A percentile compares a stretch with the other conserved stretches of the same genome.
phyloP scores from a whole-genome alignment of 1,140 invertebrate genomes.

The Drosophila yakuba region DNA sequence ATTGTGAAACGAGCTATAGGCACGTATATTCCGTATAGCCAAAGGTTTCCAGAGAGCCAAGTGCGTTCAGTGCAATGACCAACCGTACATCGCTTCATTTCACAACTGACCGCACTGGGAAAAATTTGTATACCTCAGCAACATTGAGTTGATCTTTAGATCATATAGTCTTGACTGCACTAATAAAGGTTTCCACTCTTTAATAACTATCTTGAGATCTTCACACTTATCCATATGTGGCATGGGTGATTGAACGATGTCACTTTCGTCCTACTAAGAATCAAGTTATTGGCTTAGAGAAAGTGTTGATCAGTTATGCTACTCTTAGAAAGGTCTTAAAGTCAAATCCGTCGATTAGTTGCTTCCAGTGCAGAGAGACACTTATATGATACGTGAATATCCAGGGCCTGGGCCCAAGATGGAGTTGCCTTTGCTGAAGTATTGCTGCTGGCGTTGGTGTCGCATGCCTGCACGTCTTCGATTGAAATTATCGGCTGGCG shows the following conservation, averaged over 20 bases:
- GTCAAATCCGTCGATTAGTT: background rate
- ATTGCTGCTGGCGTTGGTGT: constrained; percentile 49
- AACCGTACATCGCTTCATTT: constrained; percentile 49
- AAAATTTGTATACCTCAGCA: background rate
- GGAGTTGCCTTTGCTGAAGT: constrained; percentile 29
- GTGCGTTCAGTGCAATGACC: constrained; percentile 67
- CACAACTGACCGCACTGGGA: constrained; percentile 32
- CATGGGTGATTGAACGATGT: no score
- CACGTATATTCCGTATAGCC: constrained; percentile 12
- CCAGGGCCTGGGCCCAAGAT: constrained; percentile 35
- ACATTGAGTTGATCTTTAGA: no score
- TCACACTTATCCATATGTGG: no score
- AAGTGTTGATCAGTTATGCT: background rate
- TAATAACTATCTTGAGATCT: background rate
- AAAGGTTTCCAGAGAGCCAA: constrained; percentile 25
- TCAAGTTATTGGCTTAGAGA: no score
- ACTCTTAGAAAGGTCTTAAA: background rate
- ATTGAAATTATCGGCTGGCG: constrained; percentile 41
- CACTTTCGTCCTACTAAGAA: no score
- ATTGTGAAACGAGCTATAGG: constrained; percentile 68
- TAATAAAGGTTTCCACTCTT: background rate
- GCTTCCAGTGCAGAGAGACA: constrained; percentile 8
- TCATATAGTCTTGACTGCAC: background rate
- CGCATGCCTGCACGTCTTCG: constrained; percentile 71
- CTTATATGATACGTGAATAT: constrained; percentile 9